Conservation (phyloP, 2,888 invertebrate genomes). For the Clusia tigrina region DNA sequence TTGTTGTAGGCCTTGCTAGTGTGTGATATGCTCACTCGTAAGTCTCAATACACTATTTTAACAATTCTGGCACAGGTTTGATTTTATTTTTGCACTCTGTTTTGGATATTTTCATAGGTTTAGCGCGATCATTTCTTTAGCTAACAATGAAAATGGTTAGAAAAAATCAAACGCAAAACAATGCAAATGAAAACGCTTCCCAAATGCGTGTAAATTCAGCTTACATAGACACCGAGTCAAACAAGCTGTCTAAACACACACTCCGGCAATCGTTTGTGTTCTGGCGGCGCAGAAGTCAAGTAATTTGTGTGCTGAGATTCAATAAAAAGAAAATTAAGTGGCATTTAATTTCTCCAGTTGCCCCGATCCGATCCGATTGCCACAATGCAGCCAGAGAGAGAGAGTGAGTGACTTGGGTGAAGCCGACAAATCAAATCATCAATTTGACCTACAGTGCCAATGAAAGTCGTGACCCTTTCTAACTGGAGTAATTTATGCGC, state of each 20-base stretch:
- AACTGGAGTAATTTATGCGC: slow-evolving; percentile 14
- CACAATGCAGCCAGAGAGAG: background rate
- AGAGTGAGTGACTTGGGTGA: background rate
- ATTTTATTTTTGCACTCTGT: too few relatives aligned
- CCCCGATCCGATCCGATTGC: background rate
- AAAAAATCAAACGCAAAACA: too few relatives aligned
- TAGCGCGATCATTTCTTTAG: too few relatives aligned
- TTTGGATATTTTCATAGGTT: too few relatives aligned
- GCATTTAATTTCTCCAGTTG: slow-evolving; percentile 43
- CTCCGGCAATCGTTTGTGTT: background rate
- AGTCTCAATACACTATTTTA: too few relatives aligned
- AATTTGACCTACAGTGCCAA: slow-evolving; percentile 53
- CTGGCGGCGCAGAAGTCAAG: slow-evolving; percentile 40
- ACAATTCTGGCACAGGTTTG: too few relatives aligned
- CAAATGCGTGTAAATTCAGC: too few relatives aligned
- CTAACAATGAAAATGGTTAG: too few relatives aligned
- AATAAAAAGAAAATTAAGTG: slow-evolving; percentile 35
- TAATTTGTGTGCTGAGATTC: slow-evolving; percentile 18
- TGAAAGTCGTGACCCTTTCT: slow-evolving; percentile 55
- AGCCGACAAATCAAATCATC: slow-evolving; percentile 46
- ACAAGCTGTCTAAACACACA: slow-evolving; percentile 4
- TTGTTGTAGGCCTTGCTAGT: too few relatives aligned
- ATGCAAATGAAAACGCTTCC: background rate
- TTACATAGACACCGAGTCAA: background rate
- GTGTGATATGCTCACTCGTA: too few relatives aligned